These are phyloP conservation scores for Plecturocebus donacophilus DNA, from an alignment of 2,113 vertebrate genomes.

Conservation along the genomic window DNA sequence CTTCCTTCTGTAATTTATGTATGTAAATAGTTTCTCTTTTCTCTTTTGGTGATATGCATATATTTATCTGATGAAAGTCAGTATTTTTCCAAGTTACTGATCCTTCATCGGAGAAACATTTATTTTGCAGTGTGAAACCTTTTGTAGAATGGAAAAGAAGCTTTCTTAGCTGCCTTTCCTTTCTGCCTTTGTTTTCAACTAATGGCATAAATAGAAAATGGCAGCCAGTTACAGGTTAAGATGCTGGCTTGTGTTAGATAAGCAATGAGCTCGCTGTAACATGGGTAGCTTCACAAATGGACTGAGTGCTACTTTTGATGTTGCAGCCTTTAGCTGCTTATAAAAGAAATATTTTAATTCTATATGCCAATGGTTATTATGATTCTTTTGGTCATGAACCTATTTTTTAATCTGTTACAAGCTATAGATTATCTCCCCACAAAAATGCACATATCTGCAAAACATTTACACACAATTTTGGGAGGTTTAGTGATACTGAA, in stretches of 20 bases:
- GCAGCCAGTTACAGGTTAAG: background rate
- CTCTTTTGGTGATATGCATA: background rate
- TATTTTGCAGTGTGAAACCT: background rate
- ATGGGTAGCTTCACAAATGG: background rate
- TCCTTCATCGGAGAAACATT: background rate
- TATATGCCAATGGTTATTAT: constrained; percentile 20
- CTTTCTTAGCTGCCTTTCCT: background rate
- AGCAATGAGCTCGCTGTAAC: background rate
- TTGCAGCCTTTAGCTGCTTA: constrained; percentile 29
- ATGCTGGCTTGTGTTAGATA: background rate
- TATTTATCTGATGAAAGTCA: constrained; percentile 3
- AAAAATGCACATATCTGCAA: background rate
- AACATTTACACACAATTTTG: constrained; percentile 19
- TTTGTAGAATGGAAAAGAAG: background rate
- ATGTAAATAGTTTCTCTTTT: background rate
- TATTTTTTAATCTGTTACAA: constrained; percentile 50
- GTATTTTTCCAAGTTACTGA: background rate
- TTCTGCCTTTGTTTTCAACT: background rate
- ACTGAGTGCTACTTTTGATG: background rate
- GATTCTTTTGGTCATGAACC: constrained; percentile 33
- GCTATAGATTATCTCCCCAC: background rate
- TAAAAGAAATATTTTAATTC: constrained; percentile 41
- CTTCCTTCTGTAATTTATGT: background rate
- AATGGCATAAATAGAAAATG: background rate
- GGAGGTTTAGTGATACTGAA: background rate